Percentiles rank a stretch among this genome's conserved stretches.
phyloP scores from a whole-genome alignment of 2,888 invertebrate genomes.

The Pseudococcus jackbeardsleyi region DNA sequence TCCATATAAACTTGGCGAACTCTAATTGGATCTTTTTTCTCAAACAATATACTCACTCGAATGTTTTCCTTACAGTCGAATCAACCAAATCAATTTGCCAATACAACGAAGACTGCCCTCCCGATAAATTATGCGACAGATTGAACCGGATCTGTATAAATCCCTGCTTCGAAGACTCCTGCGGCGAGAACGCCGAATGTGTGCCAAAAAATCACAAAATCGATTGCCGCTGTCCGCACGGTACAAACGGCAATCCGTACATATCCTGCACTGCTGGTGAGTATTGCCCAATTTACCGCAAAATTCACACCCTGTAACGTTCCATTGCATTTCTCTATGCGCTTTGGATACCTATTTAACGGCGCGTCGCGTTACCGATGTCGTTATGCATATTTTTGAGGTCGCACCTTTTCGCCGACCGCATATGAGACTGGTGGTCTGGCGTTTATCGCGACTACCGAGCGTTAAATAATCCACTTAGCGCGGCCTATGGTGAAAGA shows the following conservation, averaged over 20 bases:
- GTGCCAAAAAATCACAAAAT: slow-evolving; percentile 81
- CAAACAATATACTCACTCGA: not conserved
- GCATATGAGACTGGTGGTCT: not conserved
- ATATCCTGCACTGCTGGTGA: slow-evolving; percentile 78
- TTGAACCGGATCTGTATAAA: slow-evolving; percentile 86
- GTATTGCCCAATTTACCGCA: not conserved
- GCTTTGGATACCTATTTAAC: slow-evolving; percentile 2
- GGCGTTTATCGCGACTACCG: slow-evolving; percentile 13
- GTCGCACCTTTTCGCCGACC: slow-evolving; percentile 11
- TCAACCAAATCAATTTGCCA: slow-evolving; percentile 80
- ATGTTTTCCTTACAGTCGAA: slow-evolving; percentile 69
- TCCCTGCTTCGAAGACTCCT: slow-evolving; percentile 84
- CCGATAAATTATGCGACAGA: slow-evolving; percentile 86
- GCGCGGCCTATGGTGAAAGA: slow-evolving; percentile 21
- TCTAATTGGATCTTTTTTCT: too few species aligned
- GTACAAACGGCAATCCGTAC: slow-evolving; percentile 83
- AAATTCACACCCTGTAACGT: slow-evolving; percentile 19
- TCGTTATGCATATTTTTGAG: slow-evolving; percentile 32
- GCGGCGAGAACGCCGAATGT: slow-evolving; percentile 87
- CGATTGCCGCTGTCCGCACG: slow-evolving; percentile 81
- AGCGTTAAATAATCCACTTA: slow-evolving; percentile 43
- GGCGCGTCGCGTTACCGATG: not conserved
- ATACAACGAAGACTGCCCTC: slow-evolving; percentile 91
- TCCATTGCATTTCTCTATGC: not conserved
- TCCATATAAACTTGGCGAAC: too few species aligned